Base-by-base conservation (phyloP, 2,888 invertebrate genomes). In the Nephrocerus scutellatus region DNA sequence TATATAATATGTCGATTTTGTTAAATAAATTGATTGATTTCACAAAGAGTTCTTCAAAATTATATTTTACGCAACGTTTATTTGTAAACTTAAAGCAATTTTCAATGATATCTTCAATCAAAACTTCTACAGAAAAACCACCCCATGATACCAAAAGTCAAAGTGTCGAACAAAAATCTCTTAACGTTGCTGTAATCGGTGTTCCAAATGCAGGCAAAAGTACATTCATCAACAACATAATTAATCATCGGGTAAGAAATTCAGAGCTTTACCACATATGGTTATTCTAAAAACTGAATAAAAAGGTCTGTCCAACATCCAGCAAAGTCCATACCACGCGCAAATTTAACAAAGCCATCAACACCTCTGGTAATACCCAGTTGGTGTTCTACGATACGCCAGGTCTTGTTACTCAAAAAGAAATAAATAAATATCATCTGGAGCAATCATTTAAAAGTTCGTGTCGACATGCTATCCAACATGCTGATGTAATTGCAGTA, bases 201-300 rank as follows among this genome's bases (percentile, higher is more conserved):
- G 74, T 84, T 10, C 96, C 97, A 4, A 97, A 97, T 74, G 84
- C 82, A 33, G 97, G 97, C 19, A 97, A 97, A 68, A 96, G 96
- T 60, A 93, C 95, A 0, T 73, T 97, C 20, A 85, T 93, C 20
- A 97, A 97, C 68, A 76, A 77, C 55, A 73, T 97, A 16, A 75
- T 88, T 36, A 79, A 84, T 46, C 76, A 85, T 63, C 79, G 80
- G 66, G 89, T 89, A 68, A 62, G 64, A 62, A 34, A 16, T 5
- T 9, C 9, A 21, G 23, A 14, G 28, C 13, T 16, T 1, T 20
- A 5, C 8, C 2, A 2, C 1, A 14, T 16, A 18, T 2, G 9
- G n/a, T 29, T 13, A 28, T 13, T 19, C 9, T 6, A 6, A 30
- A 19, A 24, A 1, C 29, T 14, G 43, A 21, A 6, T 9, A 24